Conservation (phyloP, 1,140 invertebrate species). For the Hypsibius dujardini region DNA sequence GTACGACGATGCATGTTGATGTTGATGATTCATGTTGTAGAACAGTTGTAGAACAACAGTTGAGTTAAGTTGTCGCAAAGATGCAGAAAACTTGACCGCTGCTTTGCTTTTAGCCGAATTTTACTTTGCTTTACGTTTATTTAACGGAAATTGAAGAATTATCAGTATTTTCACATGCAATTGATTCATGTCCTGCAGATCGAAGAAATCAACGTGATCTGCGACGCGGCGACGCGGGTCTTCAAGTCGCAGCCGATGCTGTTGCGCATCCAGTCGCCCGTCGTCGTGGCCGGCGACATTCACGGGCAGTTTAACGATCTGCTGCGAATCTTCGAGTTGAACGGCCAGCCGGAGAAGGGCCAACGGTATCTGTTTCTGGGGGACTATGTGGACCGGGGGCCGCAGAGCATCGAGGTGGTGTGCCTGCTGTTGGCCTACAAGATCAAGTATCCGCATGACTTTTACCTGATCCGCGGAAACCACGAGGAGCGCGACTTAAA, state of each 20-base stretch:
- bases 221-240: not conserved
- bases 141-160: no score
- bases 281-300: conserved; percentile 32
- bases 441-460: conserved; percentile 16
- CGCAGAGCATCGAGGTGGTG: conserved; percentile 18
- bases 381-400: conserved; percentile 20
- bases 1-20: no score
- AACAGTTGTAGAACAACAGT: no score
- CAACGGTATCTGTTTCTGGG: conserved; percentile 21
- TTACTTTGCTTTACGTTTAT: no score
- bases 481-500: conserved; percentile 10
- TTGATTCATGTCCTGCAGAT: not conserved
- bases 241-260: not conserved
- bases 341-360: conserved; percentile 28
- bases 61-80: no score
- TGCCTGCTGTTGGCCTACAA: conserved; percentile 20
- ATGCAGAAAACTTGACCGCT: no score
- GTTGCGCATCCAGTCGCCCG: not conserved
- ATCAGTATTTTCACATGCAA: no score
- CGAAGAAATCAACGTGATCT: not conserved
- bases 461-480: conserved; percentile 11
- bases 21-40: no score
- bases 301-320: conserved; percentile 40
- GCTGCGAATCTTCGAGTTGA: conserved; percentile 38
- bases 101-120: no score